Percentiles rank a stretch among this genome's conserved stretches.
Evolutionary conservation across 2,888 invertebrate genomes (phyloP).

Genomic region (Acrocera orbiculus): DNA sequence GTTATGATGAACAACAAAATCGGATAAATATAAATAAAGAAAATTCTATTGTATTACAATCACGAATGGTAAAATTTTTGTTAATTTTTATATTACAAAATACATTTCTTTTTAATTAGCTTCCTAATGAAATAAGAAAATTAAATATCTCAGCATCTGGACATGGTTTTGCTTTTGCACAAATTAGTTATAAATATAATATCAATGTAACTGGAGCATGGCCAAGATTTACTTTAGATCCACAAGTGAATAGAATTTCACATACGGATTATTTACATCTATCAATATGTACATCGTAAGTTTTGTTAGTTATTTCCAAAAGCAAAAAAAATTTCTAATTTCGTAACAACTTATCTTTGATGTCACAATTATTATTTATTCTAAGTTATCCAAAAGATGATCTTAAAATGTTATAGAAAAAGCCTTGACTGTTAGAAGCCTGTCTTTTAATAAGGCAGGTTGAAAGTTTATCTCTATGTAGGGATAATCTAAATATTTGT

Average conservation of each 20-base stretch:
- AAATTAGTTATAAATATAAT: conserved; percentile 64
- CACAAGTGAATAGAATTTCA: conserved; percentile 72
- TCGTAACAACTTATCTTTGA: no score
- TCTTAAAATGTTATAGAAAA: no score
- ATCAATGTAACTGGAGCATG: conserved; percentile 77
- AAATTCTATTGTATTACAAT: conserved; percentile 70
- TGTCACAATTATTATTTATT: no score
- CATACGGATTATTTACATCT: conserved; percentile 65
- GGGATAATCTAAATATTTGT: no score
- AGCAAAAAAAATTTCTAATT: conserved; percentile 1
- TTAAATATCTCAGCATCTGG: conserved; percentile 65
- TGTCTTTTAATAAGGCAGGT: no score
- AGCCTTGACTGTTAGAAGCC: no score
- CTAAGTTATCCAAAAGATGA: no score
- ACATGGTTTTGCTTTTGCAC: conserved; percentile 59
- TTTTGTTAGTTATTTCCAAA: background rate
- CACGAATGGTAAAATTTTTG: conserved; percentile 39
- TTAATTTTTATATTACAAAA: background rate
- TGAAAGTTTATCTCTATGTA: no score
- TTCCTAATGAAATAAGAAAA: conserved; percentile 34
- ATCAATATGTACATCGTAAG: conserved; percentile 62
- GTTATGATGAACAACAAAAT: conserved; percentile 32
- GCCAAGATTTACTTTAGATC: conserved; percentile 76
- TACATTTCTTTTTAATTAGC: conserved; percentile 12
- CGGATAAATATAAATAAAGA: conserved; percentile 52